phyloP scores from a whole-genome alignment of 2,797 vertebrate genomes.

The Pitangus sulphuratus region DNA sequence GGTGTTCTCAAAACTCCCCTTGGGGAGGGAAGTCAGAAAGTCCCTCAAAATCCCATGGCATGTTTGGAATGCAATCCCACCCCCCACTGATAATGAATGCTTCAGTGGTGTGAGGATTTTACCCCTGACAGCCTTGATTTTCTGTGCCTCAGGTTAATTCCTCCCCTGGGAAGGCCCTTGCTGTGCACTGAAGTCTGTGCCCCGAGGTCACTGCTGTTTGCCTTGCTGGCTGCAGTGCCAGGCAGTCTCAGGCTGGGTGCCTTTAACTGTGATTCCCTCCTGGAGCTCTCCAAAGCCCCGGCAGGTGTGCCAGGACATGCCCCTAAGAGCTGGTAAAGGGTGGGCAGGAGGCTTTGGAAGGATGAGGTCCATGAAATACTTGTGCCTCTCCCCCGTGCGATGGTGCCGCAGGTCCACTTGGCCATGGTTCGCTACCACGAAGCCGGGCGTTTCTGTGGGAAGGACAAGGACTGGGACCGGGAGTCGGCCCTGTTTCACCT shows the following conservation, averaged over 20 bases:
- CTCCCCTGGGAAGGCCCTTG: not conserved
- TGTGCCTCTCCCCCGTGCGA: not conserved
- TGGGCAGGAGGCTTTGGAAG: not conserved
- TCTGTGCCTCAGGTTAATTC: not conserved
- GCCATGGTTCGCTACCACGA: conserved; percentile 97
- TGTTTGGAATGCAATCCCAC: not conserved
- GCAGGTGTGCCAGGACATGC: not conserved
- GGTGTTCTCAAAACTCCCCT: not conserved
- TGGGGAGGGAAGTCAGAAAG: not conserved
- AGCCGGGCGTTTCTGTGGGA: conserved; percentile 91
- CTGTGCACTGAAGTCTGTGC: not conserved
- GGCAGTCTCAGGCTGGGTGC: not conserved
- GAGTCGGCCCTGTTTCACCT: conserved; percentile 91
- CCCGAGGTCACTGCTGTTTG: not conserved
- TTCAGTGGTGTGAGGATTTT: not conserved
- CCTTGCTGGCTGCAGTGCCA: not conserved
- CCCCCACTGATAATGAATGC: not conserved
- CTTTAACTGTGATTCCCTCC: not conserved
- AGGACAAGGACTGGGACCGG: conserved; percentile 89
- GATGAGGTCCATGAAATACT: not conserved
- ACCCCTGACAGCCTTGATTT: not conserved
- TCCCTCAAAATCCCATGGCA: not conserved
- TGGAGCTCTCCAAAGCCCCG: not conserved
- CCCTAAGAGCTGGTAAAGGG: not conserved
- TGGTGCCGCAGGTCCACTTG: conserved; percentile 87